These are phyloP conservation scores for Lipophrys pholis DNA, from an alignment of 2,113 vertebrate species.

Conservation along the genomic window DNA sequence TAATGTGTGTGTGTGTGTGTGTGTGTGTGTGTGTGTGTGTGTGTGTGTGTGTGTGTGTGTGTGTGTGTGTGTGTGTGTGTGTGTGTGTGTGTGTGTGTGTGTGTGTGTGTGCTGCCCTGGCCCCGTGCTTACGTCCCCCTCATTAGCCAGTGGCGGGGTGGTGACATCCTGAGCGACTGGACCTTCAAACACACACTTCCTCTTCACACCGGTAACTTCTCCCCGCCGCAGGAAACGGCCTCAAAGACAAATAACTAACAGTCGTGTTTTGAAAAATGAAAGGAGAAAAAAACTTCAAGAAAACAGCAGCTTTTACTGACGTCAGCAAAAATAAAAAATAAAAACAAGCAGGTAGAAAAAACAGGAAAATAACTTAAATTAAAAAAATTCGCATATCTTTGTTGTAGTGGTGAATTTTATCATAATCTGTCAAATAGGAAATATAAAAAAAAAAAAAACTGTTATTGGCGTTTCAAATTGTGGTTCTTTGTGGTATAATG, in stretches of 20 bases:
- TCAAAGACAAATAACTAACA: slow-evolving; percentile 64
- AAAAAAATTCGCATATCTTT: no score
- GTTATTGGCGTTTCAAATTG: no score
- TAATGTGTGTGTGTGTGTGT: slow-evolving; percentile 56
- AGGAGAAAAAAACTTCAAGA: background rate
- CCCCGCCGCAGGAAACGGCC: slow-evolving; percentile 66
- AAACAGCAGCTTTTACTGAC: background rate
- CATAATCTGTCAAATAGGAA: no score
- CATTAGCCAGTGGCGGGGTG: slow-evolving; percentile 78
- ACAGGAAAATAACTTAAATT: background rate
- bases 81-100: slow-evolving; percentile 27
- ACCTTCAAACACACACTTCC: slow-evolving; percentile 84
- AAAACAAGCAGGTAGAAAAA: no score
- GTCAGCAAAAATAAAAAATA: background rate
- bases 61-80: slow-evolving; percentile 41
- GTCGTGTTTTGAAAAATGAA: slow-evolving; percentile 33
- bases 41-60: slow-evolving; percentile 19
- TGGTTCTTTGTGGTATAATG: no score
- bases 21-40: slow-evolving; percentile 32
- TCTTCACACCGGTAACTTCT: slow-evolving; percentile 78
- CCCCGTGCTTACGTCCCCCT: slow-evolving; percentile 76
- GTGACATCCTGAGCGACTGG: slow-evolving; percentile 85
- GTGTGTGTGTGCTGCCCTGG: slow-evolving; percentile 34
- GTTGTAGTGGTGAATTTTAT: no score
- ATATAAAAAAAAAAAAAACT: background rate